phyloP scores from a whole-genome alignment of 2,888 invertebrate genomes.

The Andricus quercusramuli region DNA sequence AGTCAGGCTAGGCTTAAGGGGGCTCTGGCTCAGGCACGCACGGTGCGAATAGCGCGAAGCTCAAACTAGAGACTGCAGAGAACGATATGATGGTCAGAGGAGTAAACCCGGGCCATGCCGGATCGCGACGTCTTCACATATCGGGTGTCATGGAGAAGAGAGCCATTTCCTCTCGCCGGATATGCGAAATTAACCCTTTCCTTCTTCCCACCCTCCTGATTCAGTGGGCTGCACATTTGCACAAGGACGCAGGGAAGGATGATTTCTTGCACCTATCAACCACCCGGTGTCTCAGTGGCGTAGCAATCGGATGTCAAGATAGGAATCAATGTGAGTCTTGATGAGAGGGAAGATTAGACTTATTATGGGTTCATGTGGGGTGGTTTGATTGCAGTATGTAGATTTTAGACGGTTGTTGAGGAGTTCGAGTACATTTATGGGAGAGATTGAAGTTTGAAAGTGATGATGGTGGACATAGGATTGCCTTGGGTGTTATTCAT shows the following conservation, averaged over 20 bases:
- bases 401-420: neutral
- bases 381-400: neutral
- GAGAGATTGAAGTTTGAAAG: neutral
- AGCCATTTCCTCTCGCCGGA: slow-evolving; percentile 39
- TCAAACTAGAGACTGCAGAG: slow-evolving; percentile 36
- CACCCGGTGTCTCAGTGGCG: slow-evolving; percentile 1
- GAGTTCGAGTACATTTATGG: neutral
- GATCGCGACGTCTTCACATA: slow-evolving; percentile 33
- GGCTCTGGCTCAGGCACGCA: slow-evolving; percentile 42
- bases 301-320: neutral
- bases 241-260: slow-evolving; percentile 21
- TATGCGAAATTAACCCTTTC: slow-evolving; percentile 34
- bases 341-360: slow-evolving; percentile 1
- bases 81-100: slow-evolving; percentile 55
- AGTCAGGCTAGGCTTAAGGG: neutral
- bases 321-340: neutral
- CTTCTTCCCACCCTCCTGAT: neutral
- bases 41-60: slow-evolving; percentile 49
- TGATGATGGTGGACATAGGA: too few relatives aligned
- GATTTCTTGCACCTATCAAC: slow-evolving; percentile 27
- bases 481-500: too few relatives aligned
- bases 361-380: neutral
- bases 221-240: slow-evolving; percentile 17
- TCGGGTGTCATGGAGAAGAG: slow-evolving; percentile 39
- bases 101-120: slow-evolving; percentile 38